Conservation (phyloP, 1,140 invertebrate species). For the Schmidtea mediterranea region DNA sequence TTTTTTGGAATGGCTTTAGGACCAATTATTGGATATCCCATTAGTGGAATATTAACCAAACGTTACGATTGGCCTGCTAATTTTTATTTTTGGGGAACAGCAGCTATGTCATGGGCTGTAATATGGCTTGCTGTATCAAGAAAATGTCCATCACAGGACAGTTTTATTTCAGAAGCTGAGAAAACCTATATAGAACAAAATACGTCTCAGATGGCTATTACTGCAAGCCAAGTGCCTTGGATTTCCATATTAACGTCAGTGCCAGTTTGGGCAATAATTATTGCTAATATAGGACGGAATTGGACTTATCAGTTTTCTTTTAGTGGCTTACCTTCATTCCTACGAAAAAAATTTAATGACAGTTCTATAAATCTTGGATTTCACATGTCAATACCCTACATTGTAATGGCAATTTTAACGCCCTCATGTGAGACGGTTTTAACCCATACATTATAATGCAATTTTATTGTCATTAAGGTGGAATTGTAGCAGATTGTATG, state of each 20-base stretch:
- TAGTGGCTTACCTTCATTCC: neutral
- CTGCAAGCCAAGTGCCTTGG: neutral
- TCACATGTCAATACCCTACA: neutral
- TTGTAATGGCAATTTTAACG: constrained; percentile 5
- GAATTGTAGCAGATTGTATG: neutral
- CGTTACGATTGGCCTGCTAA: neutral
- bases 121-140: neutral
- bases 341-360: neutral
- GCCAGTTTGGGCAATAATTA: constrained; percentile 4
- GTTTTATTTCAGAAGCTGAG: neutral
- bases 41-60: neutral
- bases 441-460: neutral
- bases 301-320: constrained; percentile 5
- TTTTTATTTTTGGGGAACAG: constrained; percentile 2
- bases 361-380: neutral
- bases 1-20: constrained; percentile 4
- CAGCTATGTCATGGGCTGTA: neutral
- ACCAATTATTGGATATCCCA: constrained; percentile 5
- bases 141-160: neutral
- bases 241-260: neutral
- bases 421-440: neutral
- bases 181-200: neutral
- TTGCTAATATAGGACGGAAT: constrained; percentile 4
- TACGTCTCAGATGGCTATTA: neutral
- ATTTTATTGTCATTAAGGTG: neutral